phyloP scores from a whole-genome alignment of 2,113 vertebrate species.

The Ciconia stormi region DNA sequence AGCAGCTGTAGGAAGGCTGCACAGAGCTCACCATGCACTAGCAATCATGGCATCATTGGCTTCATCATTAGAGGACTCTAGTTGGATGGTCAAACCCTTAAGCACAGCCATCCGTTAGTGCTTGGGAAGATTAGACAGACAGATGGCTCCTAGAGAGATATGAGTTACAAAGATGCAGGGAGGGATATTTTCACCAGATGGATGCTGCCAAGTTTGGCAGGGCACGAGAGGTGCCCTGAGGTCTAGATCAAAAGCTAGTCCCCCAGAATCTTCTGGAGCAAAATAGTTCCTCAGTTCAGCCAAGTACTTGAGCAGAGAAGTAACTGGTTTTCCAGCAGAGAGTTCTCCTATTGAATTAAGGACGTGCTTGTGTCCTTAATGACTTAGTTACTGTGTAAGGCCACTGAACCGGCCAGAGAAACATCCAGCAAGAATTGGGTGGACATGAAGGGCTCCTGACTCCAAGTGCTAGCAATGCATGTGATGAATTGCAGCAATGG shows the following conservation, averaged over 20 bases:
- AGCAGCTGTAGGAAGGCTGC: neutral
- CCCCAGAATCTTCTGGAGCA: neutral
- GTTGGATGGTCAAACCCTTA: constrained; percentile 35
- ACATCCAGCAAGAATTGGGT: neutral
- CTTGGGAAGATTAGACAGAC: constrained; percentile 42
- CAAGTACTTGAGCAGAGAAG: neutral
- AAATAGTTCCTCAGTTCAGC: neutral
- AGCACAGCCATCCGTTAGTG: neutral
- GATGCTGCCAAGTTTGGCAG: constrained; percentile 27
- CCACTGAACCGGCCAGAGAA: neutral
- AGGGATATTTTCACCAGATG: constrained; percentile 30
- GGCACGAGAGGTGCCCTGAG: constrained; percentile 13
- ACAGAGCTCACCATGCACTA: neutral
- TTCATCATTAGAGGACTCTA: neutral
- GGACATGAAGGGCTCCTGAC: neutral
- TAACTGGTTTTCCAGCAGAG: neutral
- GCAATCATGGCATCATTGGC: neutral
- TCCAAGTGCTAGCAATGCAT: neutral
- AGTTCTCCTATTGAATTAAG: neutral
- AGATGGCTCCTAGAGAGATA: constrained; percentile 39
- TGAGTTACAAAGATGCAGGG: constrained; percentile 38
- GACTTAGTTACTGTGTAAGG: neutral
- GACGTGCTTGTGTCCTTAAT: neutral
- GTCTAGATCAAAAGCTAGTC: constrained; percentile 16
- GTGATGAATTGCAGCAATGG: neutral